These are phyloP conservation scores for Caenorhabditis imperialis DNA, from an alignment of 2,888 invertebrate species.

Conservation along the genomic window DNA sequence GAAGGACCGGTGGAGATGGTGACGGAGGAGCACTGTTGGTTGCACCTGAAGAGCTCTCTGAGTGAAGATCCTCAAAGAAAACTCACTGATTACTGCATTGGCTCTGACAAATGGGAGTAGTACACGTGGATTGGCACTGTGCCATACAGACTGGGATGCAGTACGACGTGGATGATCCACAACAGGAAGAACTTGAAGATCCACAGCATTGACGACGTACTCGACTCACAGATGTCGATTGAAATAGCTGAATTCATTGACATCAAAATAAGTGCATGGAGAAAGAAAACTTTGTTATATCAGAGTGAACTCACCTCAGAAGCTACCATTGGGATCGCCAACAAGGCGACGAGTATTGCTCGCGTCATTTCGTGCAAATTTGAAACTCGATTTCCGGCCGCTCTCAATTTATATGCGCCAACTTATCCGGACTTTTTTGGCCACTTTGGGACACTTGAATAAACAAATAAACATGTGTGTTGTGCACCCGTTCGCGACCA, in stretches of 20 bases:
- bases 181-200: slow-evolving; percentile 23
- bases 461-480: slow-evolving; percentile 15
- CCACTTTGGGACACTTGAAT: slow-evolving; percentile 3
- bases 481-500: slow-evolving; percentile 5
- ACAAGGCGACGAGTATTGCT: not conserved
- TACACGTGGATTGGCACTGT: slow-evolving; percentile 42
- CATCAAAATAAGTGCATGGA: too few relatives aligned
- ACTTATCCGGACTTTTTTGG: not conserved
- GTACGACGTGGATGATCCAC: slow-evolving; percentile 14
- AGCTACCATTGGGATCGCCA: slow-evolving; percentile 33
- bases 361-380: not conserved
- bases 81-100: slow-evolving; percentile 42
- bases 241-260: too few relatives aligned
- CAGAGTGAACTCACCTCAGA: slow-evolving; percentile 15
- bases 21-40: slow-evolving; percentile 24
- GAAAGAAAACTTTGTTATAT: too few relatives aligned
- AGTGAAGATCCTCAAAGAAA: not conserved
- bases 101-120: slow-evolving; percentile 7
- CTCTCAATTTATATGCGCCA: not conserved
- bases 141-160: slow-evolving; percentile 46
- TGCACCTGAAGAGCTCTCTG: slow-evolving; percentile 18
- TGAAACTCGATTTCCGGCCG: not conserved
- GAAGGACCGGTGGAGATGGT: slow-evolving; percentile 18
- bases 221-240: slow-evolving; percentile 12
- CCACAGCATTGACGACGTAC: slow-evolving; percentile 51